Conservation (phyloP, 2,888 invertebrate species). For the Adelphocoris suturalis region DNA sequence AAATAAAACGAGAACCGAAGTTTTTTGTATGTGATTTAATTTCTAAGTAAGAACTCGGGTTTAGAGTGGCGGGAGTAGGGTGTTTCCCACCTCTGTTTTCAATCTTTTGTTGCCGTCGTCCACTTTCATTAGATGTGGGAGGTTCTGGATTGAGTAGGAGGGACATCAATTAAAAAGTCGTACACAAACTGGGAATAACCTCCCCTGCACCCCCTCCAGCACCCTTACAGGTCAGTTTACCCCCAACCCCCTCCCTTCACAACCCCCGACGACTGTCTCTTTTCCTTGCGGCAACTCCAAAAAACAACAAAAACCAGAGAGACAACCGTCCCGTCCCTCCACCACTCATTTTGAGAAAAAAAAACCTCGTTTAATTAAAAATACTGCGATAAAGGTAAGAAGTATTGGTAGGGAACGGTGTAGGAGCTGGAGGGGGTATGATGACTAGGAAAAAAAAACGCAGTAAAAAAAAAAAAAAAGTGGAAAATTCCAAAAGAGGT, state of each 20-base stretch:
- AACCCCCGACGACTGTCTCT: neutral
- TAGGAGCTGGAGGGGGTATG: neutral
- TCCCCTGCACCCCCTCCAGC: neutral
- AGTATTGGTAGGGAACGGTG: neutral
- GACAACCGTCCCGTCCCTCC: slow-evolving; percentile 41
- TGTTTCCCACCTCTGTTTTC: slow-evolving; percentile 10
- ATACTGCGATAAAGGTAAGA: slow-evolving; percentile 29
- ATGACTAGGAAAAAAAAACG: slow-evolving; percentile 8
- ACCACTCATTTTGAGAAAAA: slow-evolving; percentile 40
- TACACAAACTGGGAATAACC: slow-evolving; percentile 37
- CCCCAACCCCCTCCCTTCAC: too few relatives aligned
- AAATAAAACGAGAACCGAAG: neutral
- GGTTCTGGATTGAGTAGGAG: neutral
- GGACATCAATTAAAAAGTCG: slow-evolving; percentile 59
- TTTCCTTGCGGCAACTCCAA: slow-evolving; percentile 4
- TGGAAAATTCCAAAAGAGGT: slow-evolving; percentile 14
- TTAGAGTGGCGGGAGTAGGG: neutral
- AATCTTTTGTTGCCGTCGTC: slow-evolving; percentile 35
- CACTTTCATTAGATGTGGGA: slow-evolving; percentile 57
- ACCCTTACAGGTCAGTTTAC: neutral
- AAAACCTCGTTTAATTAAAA: slow-evolving; percentile 55
- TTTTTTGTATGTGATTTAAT: slow-evolving; percentile 48
- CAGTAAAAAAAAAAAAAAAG: slow-evolving; percentile 35
- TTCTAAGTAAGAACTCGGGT: slow-evolving; percentile 23
- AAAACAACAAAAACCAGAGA: slow-evolving; percentile 50